A percentile compares a stretch with the other conserved stretches of the same genome.
phyloP scores from a whole-genome alignment of 1,140 invertebrate species.

The Ips nitidus region DNA sequence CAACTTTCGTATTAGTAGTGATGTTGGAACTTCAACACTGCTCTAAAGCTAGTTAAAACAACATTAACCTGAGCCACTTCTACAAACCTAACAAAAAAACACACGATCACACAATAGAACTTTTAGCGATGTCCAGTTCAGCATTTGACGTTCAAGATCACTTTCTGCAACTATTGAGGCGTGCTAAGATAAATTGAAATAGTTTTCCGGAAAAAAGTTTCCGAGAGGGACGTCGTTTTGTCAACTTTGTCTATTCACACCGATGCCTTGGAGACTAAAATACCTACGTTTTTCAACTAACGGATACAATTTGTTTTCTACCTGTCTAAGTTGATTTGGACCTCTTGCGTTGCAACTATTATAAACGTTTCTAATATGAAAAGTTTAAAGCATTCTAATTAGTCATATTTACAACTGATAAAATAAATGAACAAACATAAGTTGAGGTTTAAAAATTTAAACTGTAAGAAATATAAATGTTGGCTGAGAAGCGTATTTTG shows the following conservation, averaged over 20 bases:
- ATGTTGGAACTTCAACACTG: background rate
- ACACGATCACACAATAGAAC: background rate
- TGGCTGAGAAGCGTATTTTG: background rate
- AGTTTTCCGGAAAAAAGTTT: constrained; percentile 12
- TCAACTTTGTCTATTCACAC: constrained; percentile 20
- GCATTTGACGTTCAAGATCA: background rate
- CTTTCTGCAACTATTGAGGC: constrained; percentile 12
- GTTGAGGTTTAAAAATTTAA: background rate
- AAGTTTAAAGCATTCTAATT: background rate
- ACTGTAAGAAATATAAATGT: background rate
- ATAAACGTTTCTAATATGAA: background rate
- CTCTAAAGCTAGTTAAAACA: background rate
- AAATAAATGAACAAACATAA: background rate
- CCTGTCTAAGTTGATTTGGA: background rate
- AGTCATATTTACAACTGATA: background rate
- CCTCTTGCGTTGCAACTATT: background rate
- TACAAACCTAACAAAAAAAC: background rate
- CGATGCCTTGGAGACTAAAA: constrained; percentile 16
- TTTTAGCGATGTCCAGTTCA: background rate
- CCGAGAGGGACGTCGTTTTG: constrained; percentile 12
- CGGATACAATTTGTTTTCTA: constrained; percentile 13
- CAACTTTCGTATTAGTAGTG: background rate
- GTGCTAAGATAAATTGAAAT: constrained; percentile 21
- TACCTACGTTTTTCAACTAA: constrained; percentile 13
- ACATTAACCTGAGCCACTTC: too few relatives aligned